Evolutionary conservation across 30 jellyfish, hydroid and myxozoan species (phyloP).

Genomic region (Hydractinia symbiolongicarpus): DNA sequence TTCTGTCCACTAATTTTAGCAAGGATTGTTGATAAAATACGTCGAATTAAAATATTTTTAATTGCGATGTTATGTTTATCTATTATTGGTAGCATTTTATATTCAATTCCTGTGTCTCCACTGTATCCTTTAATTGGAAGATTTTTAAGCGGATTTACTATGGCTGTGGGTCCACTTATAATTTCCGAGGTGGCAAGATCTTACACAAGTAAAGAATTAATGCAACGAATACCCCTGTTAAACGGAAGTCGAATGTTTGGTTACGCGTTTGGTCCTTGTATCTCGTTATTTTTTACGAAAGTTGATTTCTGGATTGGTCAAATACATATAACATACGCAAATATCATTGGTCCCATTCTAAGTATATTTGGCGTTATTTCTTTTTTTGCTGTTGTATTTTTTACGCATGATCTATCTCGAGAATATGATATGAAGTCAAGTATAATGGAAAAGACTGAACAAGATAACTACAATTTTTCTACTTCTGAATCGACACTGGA

Average conservation of each 20-base stretch:
- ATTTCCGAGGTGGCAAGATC: not conserved
- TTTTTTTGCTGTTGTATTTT: not conserved
- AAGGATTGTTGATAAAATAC: not conserved
- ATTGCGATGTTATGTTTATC: not conserved
- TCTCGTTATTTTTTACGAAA: not conserved
- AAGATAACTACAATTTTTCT: not conserved
- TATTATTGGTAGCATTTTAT: not conserved
- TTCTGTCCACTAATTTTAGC: not conserved
- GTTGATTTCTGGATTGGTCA: conserved; percentile 8
- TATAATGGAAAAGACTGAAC: not conserved
- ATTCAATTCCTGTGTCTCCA: not conserved
- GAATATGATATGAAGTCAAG: not conserved
- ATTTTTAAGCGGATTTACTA: not conserved
- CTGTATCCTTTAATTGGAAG: conserved; percentile 4
- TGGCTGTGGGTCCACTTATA: not conserved
- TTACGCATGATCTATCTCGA: not conserved
- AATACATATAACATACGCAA: conserved; percentile 9
- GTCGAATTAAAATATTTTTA: not conserved
- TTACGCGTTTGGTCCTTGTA: not conserved
- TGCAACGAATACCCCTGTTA: not conserved
- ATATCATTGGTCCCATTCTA: not conserved
- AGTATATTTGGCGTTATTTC: not conserved
- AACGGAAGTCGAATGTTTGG: not conserved
- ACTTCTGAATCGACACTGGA: not conserved
- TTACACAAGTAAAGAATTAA: not conserved